A percentile compares a stretch with the other conserved stretches of the same genome.
These are phyloP conservation scores for Sycon ciliatum DNA, from an alignment of 37 sponge, comb jelly and placozoan genomes.

Conservation along the genomic window DNA sequence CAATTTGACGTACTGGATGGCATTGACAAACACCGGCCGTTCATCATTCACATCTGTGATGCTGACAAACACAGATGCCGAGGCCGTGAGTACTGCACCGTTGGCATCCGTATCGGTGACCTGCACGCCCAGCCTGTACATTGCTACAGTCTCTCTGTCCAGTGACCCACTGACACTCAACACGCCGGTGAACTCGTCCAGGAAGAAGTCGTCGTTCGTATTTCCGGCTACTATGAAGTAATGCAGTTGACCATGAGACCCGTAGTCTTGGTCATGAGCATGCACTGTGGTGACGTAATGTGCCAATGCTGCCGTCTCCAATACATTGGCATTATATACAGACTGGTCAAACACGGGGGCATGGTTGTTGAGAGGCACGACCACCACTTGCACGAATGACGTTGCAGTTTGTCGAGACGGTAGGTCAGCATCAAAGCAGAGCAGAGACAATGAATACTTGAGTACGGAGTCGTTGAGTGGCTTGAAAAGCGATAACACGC, in stretches of 20 bases:
- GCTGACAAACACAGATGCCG: not conserved
- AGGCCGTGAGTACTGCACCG: not conserved
- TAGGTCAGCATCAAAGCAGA: not conserved
- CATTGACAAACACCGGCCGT: not conserved
- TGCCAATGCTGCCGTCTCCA: not conserved
- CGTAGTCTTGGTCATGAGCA: not conserved
- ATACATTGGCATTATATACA: not conserved
- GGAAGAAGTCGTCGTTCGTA: not conserved
- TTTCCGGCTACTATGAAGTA: not conserved
- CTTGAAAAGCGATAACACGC: too few relatives aligned
- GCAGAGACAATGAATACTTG: not conserved
- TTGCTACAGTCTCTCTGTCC: constrained; percentile 33
- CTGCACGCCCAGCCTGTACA: constrained; percentile 17
- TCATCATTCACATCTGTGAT: constrained; percentile 8
- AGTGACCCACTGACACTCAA: constrained; percentile 31
- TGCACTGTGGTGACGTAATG: not conserved
- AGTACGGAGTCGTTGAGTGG: too few relatives aligned
- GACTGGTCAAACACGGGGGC: not conserved
- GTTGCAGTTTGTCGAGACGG: not conserved
- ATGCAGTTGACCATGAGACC: not conserved
- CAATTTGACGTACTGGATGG: not conserved
- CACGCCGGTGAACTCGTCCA: constrained; percentile 11
- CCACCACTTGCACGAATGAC: not conserved
- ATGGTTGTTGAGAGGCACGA: not conserved
- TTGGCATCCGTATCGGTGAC: constrained; percentile 26